Base-by-base conservation (phyloP, 1,140 invertebrate genomes). In the Neodiprion lecontei region DNA sequence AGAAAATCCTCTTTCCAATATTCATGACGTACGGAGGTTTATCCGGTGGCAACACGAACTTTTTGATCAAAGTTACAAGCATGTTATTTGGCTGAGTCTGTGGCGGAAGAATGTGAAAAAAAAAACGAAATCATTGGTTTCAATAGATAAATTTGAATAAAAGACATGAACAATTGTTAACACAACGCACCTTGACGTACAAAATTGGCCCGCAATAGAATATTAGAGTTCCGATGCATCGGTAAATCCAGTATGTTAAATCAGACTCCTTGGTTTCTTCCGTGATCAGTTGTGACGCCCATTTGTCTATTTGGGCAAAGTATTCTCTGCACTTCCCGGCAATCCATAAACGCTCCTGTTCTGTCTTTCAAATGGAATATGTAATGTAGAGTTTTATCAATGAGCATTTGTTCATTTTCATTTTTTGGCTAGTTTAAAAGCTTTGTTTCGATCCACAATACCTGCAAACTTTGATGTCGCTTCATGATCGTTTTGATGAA, bases 281-380 rank as follows among this genome's bases (percentile, higher is more conserved):
- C 3, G 76, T 85, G 68, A 89, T 85, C 48, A 85, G 77, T 21
- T 70, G 21, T 12, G 87, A 68, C 7, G 79, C 78, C 88, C 88
- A 89, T 66, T 87, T 88, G 40, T 88, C 86, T 11, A 89, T 69
- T 50, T 86, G 84, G 72, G 79, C 82, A 23, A 89, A 86, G 70
- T 84, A 86, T 0, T 17, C 17, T 67, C 79, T 81, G 53, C 80
- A 86, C 68, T 78, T 83, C 21, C 70, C 66, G 61, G 85, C 87
- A 72, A 85, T 80, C 21, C 71, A 4, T 23, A 40, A 40, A 49
- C 73, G 66, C 69, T 78, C 70, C 47, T 77, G 74, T 71, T 79
- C 77, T 2, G 69, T 73, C 80, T 81, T 23, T 72, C 28, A 9
- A 61, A 61, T 61, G 53, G 53, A 61, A 17, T 7, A 9, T 9